Conservation (phyloP, 2,888 invertebrate genomes). For the Schrankia costaestrigalis region DNA sequence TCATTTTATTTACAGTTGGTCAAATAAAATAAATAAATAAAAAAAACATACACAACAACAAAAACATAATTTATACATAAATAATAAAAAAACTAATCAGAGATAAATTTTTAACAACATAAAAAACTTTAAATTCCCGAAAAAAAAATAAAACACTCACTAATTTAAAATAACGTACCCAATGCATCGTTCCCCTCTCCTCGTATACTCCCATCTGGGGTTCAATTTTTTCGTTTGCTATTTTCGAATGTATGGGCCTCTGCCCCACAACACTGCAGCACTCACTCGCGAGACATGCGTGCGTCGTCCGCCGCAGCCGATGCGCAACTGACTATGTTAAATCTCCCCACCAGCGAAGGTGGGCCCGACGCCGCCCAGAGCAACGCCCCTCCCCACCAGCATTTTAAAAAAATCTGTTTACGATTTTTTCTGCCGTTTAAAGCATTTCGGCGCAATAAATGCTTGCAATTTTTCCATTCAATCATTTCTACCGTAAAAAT, state of each 20-base stretch:
- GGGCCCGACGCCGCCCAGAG: conserved; percentile 45
- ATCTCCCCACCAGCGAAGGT: conserved; percentile 42
- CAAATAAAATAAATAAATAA: too few species aligned
- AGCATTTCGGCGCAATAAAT: conserved; percentile 40
- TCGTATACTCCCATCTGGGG: conserved; percentile 96
- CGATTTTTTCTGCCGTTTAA: conserved; percentile 44
- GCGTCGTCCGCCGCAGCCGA: conserved; percentile 67
- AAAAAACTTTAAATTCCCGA: too few species aligned
- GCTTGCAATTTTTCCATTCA: conserved; percentile 28
- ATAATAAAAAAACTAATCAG: too few species aligned
- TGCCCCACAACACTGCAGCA: conserved; percentile 75
- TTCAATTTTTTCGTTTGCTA: conserved; percentile 77
- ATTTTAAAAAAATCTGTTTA: conserved; percentile 47
- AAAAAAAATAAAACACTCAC: conserved; percentile 1
- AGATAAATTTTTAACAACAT: too few species aligned
- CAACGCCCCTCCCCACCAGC: conserved; percentile 46
- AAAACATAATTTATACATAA: background rate
- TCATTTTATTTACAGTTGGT: too few species aligned
- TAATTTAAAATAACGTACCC: conserved; percentile 88
- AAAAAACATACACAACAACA: too few species aligned
- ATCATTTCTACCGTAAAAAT: conserved; percentile 28
- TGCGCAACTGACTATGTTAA: conserved; percentile 57
- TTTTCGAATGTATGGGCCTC: conserved; percentile 74
- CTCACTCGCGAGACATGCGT: conserved; percentile 66
- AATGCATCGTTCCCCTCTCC: conserved; percentile 94